phyloP scores from a whole-genome alignment of 2,113 vertebrate genomes.

The Heloderma charlesbogerti region DNA sequence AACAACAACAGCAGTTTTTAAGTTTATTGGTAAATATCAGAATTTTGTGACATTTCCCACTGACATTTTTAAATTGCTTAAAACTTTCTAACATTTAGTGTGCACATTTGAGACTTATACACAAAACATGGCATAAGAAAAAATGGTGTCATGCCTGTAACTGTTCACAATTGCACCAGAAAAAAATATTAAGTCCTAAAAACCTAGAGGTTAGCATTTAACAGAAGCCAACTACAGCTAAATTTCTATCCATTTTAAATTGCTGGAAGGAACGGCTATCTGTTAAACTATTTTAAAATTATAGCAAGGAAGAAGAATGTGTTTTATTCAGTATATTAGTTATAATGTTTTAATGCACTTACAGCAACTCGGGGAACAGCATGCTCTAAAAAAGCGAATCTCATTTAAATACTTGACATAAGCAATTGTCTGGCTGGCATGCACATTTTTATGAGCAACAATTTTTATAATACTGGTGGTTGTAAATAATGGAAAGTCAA shows the following conservation, averaged over 20 bases:
- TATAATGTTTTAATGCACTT: not conserved
- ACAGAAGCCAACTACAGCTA: conserved; percentile 47
- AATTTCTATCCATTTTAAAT: conserved; percentile 57
- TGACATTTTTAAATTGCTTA: not conserved
- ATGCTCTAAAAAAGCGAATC: conserved; percentile 1
- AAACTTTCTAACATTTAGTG: not conserved
- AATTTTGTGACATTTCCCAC: not conserved
- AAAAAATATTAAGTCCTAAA: not conserved
- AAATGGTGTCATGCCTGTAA: not conserved
- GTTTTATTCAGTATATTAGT: conserved; percentile 8
- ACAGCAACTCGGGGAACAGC: not conserved
- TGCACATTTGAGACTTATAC: not conserved
- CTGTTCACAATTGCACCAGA: not conserved
- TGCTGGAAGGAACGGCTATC: conserved; percentile 50
- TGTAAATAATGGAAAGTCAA: not conserved
- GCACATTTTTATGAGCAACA: conserved; percentile 12
- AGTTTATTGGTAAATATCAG: not conserved
- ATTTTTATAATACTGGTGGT: not conserved
- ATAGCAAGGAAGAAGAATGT: not conserved
- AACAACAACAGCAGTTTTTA: no score
- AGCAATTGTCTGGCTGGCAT: not conserved
- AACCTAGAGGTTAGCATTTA: not conserved
- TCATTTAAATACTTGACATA: not conserved
- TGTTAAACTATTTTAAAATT: conserved; percentile 25
- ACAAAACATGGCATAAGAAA: not conserved